Percentiles rank a stretch among this genome's conserved stretches.
These are phyloP conservation scores for Venustaconcha ellipsiformis DNA, from an alignment of 1,140 invertebrate genomes.

Conservation along the genomic window DNA sequence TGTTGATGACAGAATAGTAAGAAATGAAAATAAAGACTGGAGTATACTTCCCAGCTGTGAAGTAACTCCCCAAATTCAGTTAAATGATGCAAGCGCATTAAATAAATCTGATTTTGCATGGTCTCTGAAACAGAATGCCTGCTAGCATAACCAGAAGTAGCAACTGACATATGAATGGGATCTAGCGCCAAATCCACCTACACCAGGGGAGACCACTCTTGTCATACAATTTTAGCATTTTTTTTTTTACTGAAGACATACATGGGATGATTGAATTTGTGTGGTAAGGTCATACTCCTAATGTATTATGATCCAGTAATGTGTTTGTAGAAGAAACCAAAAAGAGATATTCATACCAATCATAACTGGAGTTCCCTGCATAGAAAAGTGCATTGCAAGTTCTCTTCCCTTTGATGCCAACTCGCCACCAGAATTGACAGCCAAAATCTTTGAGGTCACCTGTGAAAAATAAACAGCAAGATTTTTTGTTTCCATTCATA, in stretches of 20 bases:
- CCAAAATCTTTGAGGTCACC: slow-evolving; percentile 86
- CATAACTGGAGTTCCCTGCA: slow-evolving; percentile 97
- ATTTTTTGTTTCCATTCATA: neutral
- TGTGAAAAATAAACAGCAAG: slow-evolving; percentile 49
- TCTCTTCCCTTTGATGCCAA: slow-evolving; percentile 83
- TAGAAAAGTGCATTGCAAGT: slow-evolving; percentile 90
- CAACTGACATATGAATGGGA: neutral
- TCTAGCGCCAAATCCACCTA: too few species aligned
- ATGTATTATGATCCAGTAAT: too few species aligned
- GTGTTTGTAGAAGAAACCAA: neutral
- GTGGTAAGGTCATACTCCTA: neutral
- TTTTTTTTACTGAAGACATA: neutral
- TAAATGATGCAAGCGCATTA: neutral
- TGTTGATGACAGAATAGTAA: too few species aligned
- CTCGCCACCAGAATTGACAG: slow-evolving; percentile 86
- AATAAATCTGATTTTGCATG: neutral
- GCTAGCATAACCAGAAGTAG: neutral
- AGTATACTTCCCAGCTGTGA: too few species aligned
- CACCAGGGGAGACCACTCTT: neutral
- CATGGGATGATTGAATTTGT: too few species aligned
- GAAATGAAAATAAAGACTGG: too few species aligned
- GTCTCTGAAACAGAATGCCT: neutral
- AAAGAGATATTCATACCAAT: slow-evolving; percentile 72
- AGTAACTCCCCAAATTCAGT: neutral
- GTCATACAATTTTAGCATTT: neutral